Evolutionary conservation across 1,140 invertebrate species (phyloP), one percentile per base, ranked within the genome.

Genomic region (Frieseomelitta varia): DNA sequence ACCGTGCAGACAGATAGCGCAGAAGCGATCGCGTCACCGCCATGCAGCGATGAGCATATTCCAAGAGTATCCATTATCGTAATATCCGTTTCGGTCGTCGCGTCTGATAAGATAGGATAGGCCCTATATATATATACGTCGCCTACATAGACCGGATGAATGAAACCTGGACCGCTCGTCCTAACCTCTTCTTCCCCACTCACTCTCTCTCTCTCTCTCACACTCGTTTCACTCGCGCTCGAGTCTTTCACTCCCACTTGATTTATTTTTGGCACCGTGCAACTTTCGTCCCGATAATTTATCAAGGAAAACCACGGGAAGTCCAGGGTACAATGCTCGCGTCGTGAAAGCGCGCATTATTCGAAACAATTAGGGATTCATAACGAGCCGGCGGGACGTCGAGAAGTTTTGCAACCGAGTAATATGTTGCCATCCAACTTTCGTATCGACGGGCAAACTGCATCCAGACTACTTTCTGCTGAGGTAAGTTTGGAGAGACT

Each of bases 51-150:
- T 51, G 55, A 61, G 55, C 76, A 67, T 68, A 85, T 51, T 76
- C 72, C 61, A 63, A 27, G 76, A 73, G 58, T 84, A 79, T 30
- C 83, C 87, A 90, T 91, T 92, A 92, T 92, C 92, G 85, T 78
- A 90, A 92, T 91, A 92, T 92, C 92, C 92, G 92, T 91, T 69
- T 89, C 84, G 87, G 78, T 91, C 78, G 88, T 82, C 88, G 88
- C 88, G 80, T 82, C 86, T 90, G 91, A 90, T 91, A 92, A 91
- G 87, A 90, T 83, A 84, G 86, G 82, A 90, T 86, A 87, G 87
- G 80, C 90, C 39, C 39, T 47, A 85, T 61, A 21, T 63, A 21
- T 63, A 63, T 63, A 65, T 80, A 84, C 79, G 73, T 84, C 87
- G 79, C 91, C 87, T 85, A 88, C 87, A 79, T 74, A 76, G 58